Percentiles rank a stretch among this genome's conserved stretches.
These are phyloP conservation scores for Struthidea cinerea DNA, from an alignment of 2,113 vertebrate genomes.

Conservation along the genomic window DNA sequence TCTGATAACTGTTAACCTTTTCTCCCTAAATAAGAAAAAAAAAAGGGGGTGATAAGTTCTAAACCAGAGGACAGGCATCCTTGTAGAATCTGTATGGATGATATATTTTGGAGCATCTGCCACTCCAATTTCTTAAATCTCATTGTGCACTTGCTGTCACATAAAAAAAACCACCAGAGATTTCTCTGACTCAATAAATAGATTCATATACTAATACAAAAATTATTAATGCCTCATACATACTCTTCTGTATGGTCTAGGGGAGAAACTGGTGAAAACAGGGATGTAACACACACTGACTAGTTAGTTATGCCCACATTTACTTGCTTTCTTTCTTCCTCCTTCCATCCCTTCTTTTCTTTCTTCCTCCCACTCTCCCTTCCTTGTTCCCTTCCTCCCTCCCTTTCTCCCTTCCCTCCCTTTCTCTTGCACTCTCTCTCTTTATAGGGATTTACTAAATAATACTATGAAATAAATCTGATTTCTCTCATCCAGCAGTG, in stretches of 20 bases:
- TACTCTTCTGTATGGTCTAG: not conserved
- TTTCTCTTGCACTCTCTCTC: not conserved
- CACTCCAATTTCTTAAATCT: not conserved
- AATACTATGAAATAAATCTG: not conserved
- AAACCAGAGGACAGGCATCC: not conserved
- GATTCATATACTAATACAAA: not conserved
- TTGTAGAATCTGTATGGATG: not conserved
- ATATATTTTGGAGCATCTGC: not conserved
- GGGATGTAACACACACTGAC: not conserved
- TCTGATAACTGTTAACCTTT: conserved; percentile 54
- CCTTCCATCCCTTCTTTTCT: too few species aligned
- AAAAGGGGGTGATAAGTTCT: not conserved
- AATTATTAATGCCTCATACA: not conserved
- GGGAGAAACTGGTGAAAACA: not conserved
- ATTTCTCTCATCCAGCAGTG: not conserved
- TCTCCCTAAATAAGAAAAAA: conserved; percentile 21
- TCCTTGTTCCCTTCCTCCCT: not conserved
- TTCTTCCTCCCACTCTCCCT: not conserved
- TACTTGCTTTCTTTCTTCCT: not conserved
- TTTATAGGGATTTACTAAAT: not conserved
- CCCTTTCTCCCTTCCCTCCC: not conserved
- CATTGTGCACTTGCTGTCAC: not conserved
- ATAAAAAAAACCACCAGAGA: not conserved
- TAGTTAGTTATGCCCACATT: not conserved
- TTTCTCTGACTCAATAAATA: not conserved